Evolutionary conservation across 2,113 vertebrate species (phyloP).

Genomic region (Thunnus maccoyii): DNA sequence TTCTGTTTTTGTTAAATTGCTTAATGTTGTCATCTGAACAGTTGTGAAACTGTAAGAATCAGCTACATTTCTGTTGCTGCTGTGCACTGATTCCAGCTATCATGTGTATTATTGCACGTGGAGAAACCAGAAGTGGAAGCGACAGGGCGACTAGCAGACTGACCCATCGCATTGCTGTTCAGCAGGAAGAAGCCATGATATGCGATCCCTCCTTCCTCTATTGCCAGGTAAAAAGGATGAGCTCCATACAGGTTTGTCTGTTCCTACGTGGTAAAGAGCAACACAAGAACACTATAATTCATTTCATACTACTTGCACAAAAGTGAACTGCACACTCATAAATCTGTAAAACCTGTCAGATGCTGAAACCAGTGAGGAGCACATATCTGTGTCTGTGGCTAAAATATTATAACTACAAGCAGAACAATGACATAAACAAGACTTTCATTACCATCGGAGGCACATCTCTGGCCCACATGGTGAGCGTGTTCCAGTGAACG

Average conservation of each 20-base stretch:
- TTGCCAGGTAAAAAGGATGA: constrained; percentile 92
- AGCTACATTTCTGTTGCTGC: not conserved
- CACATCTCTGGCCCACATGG: constrained; percentile 91
- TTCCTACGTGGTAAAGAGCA: constrained; percentile 77
- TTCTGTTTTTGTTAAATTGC: constrained; percentile 41
- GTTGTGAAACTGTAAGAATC: constrained; percentile 1
- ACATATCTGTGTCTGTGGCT: not conserved
- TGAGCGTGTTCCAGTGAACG: constrained; percentile 90
- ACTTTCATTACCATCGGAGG: constrained; percentile 84
- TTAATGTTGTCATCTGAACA: not conserved
- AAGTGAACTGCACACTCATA: not conserved
- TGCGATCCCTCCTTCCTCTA: constrained; percentile 87
- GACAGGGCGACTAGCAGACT: constrained; percentile 8
- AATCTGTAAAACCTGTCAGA: not conserved
- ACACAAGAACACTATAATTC: not conserved
- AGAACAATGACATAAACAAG: not conserved
- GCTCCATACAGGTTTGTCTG: constrained; percentile 89
- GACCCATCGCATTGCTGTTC: constrained; percentile 92
- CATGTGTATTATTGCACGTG: not conserved
- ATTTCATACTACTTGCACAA: not conserved
- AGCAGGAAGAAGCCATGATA: constrained; percentile 91
- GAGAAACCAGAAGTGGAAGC: not conserved
- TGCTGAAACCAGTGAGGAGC: too few species aligned
- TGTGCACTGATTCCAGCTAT: not conserved
- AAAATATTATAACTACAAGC: not conserved